Evolutionary conservation across 2,888 invertebrate species (phyloP).

Genomic region (Cactoblastis cactorum): DNA sequence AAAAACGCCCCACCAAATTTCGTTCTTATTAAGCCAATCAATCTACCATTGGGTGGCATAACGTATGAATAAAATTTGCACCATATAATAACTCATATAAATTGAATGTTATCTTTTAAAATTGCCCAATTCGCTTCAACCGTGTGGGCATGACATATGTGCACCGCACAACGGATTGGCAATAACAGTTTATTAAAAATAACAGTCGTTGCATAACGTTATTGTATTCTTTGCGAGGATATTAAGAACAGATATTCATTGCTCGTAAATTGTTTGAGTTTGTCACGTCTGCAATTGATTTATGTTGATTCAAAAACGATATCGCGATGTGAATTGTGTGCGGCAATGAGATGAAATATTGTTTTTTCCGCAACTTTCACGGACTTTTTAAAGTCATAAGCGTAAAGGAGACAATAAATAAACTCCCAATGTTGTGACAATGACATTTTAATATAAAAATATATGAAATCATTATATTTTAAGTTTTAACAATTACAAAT

Average conservation of each 20-base stretch:
- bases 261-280: slow-evolving; percentile 18
- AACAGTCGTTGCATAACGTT: slow-evolving; percentile 30
- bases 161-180: slow-evolving; percentile 31
- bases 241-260: slow-evolving; percentile 4
- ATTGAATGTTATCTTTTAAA: slow-evolving; percentile 21
- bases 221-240: slow-evolving; percentile 1
- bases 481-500: no score
- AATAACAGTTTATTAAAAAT: slow-evolving; percentile 36
- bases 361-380: neutral
- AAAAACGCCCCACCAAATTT: no score
- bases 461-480: no score
- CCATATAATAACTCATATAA: slow-evolving; percentile 12
- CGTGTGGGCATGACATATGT: slow-evolving; percentile 36
- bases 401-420: no score
- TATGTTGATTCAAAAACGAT: slow-evolving; percentile 1
- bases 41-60: neutral
- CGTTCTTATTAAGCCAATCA: neutral
- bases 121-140: slow-evolving; percentile 28
- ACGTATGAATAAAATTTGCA: slow-evolving; percentile 22
- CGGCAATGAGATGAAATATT: neutral
- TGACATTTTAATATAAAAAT: no score
- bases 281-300: slow-evolving; percentile 25
- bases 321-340: neutral
- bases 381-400: neutral
- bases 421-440: no score